A percentile compares a stretch with the other conserved stretches of the same genome.
Evolutionary conservation across 2,888 invertebrate genomes (phyloP).

Genomic region (Augochlorella aurata): DNA sequence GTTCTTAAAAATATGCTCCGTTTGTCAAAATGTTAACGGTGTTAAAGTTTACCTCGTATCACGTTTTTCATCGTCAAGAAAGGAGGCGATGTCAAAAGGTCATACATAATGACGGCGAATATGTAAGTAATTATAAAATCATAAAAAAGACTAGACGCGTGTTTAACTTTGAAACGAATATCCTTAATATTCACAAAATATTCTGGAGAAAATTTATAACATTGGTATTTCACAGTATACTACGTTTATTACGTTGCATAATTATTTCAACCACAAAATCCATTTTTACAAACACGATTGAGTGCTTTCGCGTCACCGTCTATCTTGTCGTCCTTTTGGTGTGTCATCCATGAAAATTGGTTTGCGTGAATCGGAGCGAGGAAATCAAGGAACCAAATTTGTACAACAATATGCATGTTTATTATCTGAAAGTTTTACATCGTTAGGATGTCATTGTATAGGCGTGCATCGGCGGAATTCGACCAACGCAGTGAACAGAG

Average conservation of each 20-base stretch:
- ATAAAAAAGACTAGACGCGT: neutral
- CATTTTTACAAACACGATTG: too few species aligned
- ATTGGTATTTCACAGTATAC: too few species aligned
- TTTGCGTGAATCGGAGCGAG: neutral
- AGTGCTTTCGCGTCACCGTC: too few species aligned
- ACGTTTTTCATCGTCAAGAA: neutral
- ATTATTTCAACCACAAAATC: too few species aligned
- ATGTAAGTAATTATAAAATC: slow-evolving; percentile 1
- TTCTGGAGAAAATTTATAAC: too few species aligned
- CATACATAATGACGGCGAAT: neutral
- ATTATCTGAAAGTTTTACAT: slow-evolving; percentile 80
- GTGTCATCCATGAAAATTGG: neutral
- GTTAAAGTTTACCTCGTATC: too few species aligned
- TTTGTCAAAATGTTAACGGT: too few species aligned
- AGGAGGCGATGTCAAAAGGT: neutral
- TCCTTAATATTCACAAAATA: too few species aligned
- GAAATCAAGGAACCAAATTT: slow-evolving; percentile 51
- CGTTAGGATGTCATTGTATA: slow-evolving; percentile 71
- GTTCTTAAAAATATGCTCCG: too few species aligned
- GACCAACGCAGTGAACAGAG: slow-evolving; percentile 46
- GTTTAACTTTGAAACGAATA: neutral
- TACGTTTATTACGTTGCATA: too few species aligned
- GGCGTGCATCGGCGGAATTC: slow-evolving; percentile 57
- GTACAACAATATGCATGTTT: slow-evolving; percentile 80
- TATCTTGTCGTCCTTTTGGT: slow-evolving; percentile 5